Evolutionary conservation across 35 echinoderm and acorn worm species (phyloP), one percentile per base, ranked within the genome.

Genomic region (Apostichopus parvimensis): DNA sequence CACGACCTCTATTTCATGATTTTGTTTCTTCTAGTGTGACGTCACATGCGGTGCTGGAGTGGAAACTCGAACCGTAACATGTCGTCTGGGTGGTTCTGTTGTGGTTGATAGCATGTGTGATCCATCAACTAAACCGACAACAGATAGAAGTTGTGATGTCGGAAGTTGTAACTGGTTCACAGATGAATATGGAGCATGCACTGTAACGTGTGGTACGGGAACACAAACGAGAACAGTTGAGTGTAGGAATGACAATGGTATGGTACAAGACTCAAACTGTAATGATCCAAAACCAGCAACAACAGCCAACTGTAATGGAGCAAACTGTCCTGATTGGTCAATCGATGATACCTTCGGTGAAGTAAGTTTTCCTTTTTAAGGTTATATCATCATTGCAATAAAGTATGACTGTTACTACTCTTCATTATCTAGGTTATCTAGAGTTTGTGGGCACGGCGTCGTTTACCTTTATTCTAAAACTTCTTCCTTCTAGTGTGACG

Each of bases 91-190:
- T 34, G 81, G 57, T 34, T 84, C 81, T 6, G 52, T 56, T 18
- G 52, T 17, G 9, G 17, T n/a, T 11, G 81, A 84, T 21, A 57
- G 12, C 53, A 21, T 84, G 10, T 84, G 81, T 84, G 81, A 84
- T 54, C 10, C 81, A 4, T 54, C 57, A 28, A 18, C 12, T 62
- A 71, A 64, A 71, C 85, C 85, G 18, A 0, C 21, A 10, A 61
- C 57, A 22, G n/a, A 87, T 23, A 12, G 66, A 61, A 45, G 12
- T 17, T 87, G 85, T 52, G 26, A 6, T 66, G 57, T 87, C 6
- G 85, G 85, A 87, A 59, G 13, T 5, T 87, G 85, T 23, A 11
- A 59, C n/a, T 87, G 85, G 85, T 4, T 87, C 24, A 26, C 24
- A 13, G 85, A 59, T 21, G 57, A 87, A 12, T 87, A 22, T 87